phyloP scores from a whole-genome alignment of 2,113 vertebrate species.

The Alaudala cheleensis region DNA sequence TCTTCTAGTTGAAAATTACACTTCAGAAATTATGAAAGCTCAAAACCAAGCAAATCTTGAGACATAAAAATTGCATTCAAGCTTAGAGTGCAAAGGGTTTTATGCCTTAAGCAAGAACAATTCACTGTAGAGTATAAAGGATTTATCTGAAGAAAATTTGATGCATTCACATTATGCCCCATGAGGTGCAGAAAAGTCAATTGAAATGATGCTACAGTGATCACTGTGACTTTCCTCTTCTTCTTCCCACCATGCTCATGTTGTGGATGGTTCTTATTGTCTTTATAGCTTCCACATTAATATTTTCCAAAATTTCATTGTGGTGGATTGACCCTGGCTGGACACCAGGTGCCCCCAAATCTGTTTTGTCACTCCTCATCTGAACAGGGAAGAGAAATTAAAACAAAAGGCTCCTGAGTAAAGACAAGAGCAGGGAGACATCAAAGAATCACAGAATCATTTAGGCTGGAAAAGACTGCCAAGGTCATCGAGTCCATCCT shows the following conservation, averaged over 20 bases:
- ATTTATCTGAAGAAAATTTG: not conserved
- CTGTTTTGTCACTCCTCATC: not conserved
- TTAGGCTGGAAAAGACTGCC: not conserved
- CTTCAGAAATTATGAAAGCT: not conserved
- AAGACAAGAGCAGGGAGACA: not conserved
- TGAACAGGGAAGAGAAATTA: not conserved
- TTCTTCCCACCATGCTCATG: not conserved
- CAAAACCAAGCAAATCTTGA: not conserved
- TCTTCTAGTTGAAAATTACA: not conserved
- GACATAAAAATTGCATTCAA: not conserved
- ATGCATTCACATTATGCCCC: not conserved
- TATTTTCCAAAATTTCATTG: not conserved
- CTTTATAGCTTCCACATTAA: not conserved
- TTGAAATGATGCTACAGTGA: not conserved
- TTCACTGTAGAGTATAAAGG: not conserved
- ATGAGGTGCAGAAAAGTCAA: not conserved
- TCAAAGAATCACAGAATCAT: not conserved
- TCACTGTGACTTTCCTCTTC: not conserved
- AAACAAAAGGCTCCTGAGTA: not conserved
- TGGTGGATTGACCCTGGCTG: not conserved
- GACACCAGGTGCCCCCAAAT: fast-evolving
- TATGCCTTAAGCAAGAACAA: not conserved
- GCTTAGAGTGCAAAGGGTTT: not conserved
- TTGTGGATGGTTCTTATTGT: not conserved
- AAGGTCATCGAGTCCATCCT: fast-evolving